phyloP scores from a whole-genome alignment of 2,888 invertebrate genomes.

The Acronicta aceris region DNA sequence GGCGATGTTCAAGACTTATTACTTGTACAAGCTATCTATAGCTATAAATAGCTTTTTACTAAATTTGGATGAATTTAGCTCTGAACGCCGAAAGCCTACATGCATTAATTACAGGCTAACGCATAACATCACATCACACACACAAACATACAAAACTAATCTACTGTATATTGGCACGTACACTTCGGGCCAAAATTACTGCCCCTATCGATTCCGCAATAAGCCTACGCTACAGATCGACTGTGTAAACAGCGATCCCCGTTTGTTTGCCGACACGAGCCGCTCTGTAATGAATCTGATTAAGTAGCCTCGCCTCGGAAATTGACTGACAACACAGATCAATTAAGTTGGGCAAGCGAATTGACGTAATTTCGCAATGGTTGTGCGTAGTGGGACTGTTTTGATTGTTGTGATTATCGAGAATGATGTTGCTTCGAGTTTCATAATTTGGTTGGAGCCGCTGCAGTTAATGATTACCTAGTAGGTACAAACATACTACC shows the following conservation, averaged over 20 bases:
- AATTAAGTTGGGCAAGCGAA: conserved; percentile 63
- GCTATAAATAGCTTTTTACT: no score
- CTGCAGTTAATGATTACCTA: background rate
- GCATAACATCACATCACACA: conserved; percentile 8
- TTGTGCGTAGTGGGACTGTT: conserved; percentile 26
- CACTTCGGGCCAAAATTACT: conserved; percentile 66
- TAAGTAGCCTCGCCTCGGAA: conserved; percentile 80
- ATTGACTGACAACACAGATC: conserved; percentile 66
- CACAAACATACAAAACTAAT: conserved; percentile 37
- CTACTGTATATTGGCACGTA: conserved; percentile 55
- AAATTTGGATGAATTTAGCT: no score
- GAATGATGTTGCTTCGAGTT: background rate
- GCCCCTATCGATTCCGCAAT: conserved; percentile 67
- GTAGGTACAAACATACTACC: background rate
- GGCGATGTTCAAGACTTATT: no score
- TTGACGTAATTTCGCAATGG: conserved; percentile 50
- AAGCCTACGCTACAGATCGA: conserved; percentile 52
- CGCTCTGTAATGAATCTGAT: conserved; percentile 83
- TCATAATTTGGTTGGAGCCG: background rate
- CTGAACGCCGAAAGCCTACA: no score
- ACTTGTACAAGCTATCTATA: no score
- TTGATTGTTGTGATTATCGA: conserved; percentile 14
- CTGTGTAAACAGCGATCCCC: conserved; percentile 58
- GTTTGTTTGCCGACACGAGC: conserved; percentile 72
- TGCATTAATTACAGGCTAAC: background rate